Base-by-base conservation (phyloP, 2,888 invertebrate species). In the Eupsilia transversa region DNA sequence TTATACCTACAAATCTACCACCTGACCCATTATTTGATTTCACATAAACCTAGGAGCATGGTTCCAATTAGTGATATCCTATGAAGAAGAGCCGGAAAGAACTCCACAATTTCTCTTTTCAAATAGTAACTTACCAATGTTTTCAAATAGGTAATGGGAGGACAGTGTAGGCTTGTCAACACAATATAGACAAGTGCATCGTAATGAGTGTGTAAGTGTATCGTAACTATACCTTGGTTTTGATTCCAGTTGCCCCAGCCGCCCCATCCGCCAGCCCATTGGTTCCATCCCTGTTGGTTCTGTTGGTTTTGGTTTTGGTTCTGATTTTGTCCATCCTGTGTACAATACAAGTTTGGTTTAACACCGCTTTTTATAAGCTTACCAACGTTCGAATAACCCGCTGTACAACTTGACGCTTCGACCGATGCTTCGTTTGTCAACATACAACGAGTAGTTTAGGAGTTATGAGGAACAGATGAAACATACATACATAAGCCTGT, bases 261-360 rank as follows among this genome's bases (percentile, higher is more conserved):
- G 60, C 95, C 94, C 95, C 96, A 95, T 30, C 90, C 89, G 72
- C 93, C 90, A 80, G 93, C 91, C 95, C 95, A 95, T 86, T 96
- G 96, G 89, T 94, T 94, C 96, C 96, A 95, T 17, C 93, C 91
- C 38, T 91, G 93, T 88, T 87, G 95, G 57, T 89, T 90, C 72
- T 86, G 84, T 61, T 87, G 91, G 75, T 87, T 89, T 71, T 89
- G 89, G 38, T 86, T 87, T 54, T 86, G 89, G 72, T 88, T 89
- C 57, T 79, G 84, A 54, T 86, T 89, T 5, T 74, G 81, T 20
- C 90, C 91, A 23, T 89, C 89, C 89, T 90, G 80, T n/a, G 17
- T 63, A 20, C 12, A 74, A 60, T 14, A 63, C 17, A 30, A 60
- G 35, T 49, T 64, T 69, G 23, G n/a, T 57, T 59, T 9, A 46